Percentiles rank a stretch among this genome's conserved stretches.
phyloP scores from a whole-genome alignment of 2,797 vertebrate species.

The Setipinna tenuifilis region DNA sequence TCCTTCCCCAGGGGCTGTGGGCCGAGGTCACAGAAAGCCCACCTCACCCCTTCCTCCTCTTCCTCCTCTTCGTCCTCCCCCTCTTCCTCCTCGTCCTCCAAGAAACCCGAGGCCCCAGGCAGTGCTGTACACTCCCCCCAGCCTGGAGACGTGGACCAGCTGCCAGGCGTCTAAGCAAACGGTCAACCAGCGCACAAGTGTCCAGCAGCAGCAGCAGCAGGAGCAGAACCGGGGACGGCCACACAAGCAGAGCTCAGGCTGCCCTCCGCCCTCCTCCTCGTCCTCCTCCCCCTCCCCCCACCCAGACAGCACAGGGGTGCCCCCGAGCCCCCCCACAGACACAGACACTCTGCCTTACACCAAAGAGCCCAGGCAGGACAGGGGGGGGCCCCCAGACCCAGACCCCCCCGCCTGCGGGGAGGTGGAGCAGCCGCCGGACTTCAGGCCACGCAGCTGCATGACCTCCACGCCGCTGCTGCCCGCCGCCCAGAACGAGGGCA shows the following conservation, averaged over 20 bases:
- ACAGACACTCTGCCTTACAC: constrained; percentile 63
- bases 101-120: neutral
- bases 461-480: constrained; percentile 77
- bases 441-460: constrained; percentile 74
- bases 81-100: constrained; percentile 21
- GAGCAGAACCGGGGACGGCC: constrained; percentile 23
- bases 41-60: constrained; percentile 28
- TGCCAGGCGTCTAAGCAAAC: constrained; percentile 36
- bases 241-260: constrained; percentile 32
- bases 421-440: constrained; percentile 56
- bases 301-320: constrained; percentile 52
- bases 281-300: constrained; percentile 41
- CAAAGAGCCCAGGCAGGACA: constrained; percentile 55
- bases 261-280: constrained; percentile 37
- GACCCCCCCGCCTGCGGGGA: constrained; percentile 37
- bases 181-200: neutral
- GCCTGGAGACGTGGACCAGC: constrained; percentile 20
- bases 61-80: constrained; percentile 5
- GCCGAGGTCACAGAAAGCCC: constrained; percentile 47
- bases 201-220: neutral
- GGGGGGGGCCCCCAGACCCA: constrained; percentile 49
- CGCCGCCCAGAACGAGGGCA: constrained; percentile 1
- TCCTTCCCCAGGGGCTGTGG: constrained; percentile 56
- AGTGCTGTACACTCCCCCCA: constrained; percentile 26
- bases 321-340: constrained; percentile 35